These are phyloP conservation scores for Malurus splendens DNA, from an alignment of 2,797 vertebrate genomes.

Conservation along the genomic window DNA sequence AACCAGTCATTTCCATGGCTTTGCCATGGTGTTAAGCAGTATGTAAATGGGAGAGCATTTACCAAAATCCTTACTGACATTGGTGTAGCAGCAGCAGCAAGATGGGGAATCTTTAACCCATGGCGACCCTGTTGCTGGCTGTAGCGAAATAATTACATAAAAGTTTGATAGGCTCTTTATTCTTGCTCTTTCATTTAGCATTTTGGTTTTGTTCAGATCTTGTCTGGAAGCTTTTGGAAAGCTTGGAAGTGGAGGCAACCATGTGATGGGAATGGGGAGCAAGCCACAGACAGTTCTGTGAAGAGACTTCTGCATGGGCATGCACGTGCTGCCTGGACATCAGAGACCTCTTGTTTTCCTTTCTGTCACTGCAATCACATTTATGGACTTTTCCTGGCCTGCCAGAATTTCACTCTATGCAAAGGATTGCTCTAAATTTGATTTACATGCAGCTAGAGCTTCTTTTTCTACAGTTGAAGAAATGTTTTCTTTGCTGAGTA, in stretches of 20 bases:
- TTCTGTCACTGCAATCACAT: neutral
- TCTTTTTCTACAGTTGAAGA: neutral
- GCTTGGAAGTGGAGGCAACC: neutral
- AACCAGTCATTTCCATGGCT: neutral
- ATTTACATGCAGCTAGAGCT: neutral
- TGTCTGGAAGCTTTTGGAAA: neutral
- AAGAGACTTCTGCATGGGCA: neutral
- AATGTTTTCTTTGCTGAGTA: neutral
- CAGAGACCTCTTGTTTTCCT: neutral
- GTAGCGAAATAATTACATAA: neutral
- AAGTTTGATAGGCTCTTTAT: neutral
- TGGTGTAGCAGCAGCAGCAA: neutral
- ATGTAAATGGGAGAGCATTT: neutral
- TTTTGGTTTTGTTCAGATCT: neutral
- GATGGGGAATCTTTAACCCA: neutral
- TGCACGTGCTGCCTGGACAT: neutral
- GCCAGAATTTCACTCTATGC: neutral
- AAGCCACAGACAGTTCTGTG: fast-evolving
- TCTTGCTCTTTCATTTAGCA: neutral
- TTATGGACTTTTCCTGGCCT: slow-evolving; percentile 4
- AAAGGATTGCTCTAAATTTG: slow-evolving; percentile 23
- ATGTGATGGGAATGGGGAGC: neutral
- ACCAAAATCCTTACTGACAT: neutral
- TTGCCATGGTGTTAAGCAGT: neutral
- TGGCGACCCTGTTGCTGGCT: neutral